Percentiles rank a stretch among this genome's conserved stretches.
phyloP scores from a whole-genome alignment of 2,888 invertebrate genomes.

The Agelastica alni region DNA sequence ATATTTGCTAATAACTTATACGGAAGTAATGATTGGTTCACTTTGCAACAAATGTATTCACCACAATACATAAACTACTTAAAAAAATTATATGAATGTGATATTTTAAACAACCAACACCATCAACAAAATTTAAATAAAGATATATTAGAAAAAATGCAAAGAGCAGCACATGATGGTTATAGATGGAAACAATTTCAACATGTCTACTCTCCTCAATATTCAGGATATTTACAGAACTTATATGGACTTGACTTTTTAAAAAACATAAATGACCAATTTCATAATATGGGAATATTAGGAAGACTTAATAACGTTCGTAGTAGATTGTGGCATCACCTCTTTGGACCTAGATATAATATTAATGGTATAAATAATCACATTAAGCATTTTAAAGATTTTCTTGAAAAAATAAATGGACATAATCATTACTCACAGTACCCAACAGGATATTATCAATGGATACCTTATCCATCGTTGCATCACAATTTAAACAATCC shows the following conservation, averaged over 20 bases:
- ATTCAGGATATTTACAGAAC: neutral
- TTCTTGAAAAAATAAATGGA: too few species aligned
- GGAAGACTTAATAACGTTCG: neutral
- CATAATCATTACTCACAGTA: too few species aligned
- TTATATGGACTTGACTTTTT: neutral
- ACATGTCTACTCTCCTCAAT: neutral
- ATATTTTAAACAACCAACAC: neutral
- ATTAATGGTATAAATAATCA: neutral
- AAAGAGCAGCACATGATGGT: neutral
- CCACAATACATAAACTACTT: slow-evolving; percentile 1
- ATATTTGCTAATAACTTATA: neutral
- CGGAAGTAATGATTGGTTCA: neutral
- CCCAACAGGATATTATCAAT: neutral
- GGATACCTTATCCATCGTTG: neutral
- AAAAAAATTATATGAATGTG: neutral
- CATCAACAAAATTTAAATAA: neutral
- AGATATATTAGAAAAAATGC: neutral
- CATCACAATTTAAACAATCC: too few species aligned
- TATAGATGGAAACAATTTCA: neutral
- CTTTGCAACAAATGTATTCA: neutral
- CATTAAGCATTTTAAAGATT: too few species aligned
- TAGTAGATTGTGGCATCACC: neutral
- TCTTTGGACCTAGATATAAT: neutral
- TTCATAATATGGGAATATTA: neutral
- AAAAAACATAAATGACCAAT: neutral